A percentile compares a stretch with the other conserved stretches of the same genome.
Conservation (phyloP, 2,797 vertebrate species). For the Enteromius unitaeniatus region DNA sequence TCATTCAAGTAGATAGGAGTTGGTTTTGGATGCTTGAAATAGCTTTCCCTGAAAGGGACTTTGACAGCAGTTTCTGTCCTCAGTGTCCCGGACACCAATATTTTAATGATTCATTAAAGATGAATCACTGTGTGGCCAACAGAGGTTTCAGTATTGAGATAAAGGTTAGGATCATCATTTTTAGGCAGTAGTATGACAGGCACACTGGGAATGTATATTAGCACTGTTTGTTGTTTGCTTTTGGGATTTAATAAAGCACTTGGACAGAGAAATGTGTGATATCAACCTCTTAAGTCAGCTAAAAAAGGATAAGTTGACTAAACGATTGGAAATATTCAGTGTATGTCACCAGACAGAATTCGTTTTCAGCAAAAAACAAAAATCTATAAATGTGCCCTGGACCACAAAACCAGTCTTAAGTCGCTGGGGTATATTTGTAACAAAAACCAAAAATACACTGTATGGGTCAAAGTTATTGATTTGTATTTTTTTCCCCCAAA, state of each 20-base stretch:
- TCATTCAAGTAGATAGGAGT: neutral
- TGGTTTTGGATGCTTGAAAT: neutral
- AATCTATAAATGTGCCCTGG: neutral
- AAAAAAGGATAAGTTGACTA: neutral
- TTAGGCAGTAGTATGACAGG: neutral
- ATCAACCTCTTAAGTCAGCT: neutral
- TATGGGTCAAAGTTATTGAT: too few species aligned
- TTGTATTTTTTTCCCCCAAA: too few species aligned
- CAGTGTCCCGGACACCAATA: neutral
- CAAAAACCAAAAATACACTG: too few species aligned
- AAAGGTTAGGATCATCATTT: neutral
- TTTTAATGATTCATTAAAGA: conserved; percentile 3
- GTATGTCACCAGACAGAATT: neutral
- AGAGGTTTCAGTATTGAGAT: neutral
- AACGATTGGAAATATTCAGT: neutral
- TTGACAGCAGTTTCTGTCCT: neutral
- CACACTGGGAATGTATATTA: neutral
- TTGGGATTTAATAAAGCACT: neutral
- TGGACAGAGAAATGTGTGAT: neutral
- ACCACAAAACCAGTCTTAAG: too few species aligned
- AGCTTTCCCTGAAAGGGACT: neutral
- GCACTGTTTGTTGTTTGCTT: neutral
- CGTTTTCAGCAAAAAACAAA: neutral
- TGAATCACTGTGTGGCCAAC: neutral
- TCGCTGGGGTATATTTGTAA: too few species aligned